A percentile compares a stretch with the other conserved stretches of the same genome.
Evolutionary conservation across 2,888 invertebrate genomes (phyloP).

Genomic region (Erebia palarica): DNA sequence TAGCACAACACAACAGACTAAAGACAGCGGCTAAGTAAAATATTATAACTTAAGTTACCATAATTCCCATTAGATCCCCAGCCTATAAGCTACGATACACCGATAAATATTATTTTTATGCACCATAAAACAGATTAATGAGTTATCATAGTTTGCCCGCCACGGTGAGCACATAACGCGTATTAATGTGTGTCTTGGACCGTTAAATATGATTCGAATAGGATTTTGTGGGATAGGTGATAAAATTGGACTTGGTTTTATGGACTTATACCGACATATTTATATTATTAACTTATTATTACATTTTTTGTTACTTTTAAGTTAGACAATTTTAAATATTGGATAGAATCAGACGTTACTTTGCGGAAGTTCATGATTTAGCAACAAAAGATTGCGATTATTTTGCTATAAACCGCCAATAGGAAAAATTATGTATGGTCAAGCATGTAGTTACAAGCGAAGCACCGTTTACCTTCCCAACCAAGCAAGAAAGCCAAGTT

Average conservation of each 20-base stretch:
- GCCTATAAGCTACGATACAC: constrained; percentile 24
- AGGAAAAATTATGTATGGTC: too few species aligned
- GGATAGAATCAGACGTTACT: too few species aligned
- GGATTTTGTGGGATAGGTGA: constrained; percentile 37
- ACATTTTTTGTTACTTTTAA: too few species aligned
- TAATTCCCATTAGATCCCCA: constrained; percentile 17
- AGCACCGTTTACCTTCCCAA: too few species aligned
- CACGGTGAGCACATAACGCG: constrained; percentile 38
- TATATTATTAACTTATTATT: too few species aligned
- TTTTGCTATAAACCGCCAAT: too few species aligned
- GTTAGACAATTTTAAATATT: too few species aligned
- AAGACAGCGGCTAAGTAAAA: not conserved
- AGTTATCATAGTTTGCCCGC: constrained; percentile 43
- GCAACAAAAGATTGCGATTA: too few species aligned
- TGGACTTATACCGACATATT: constrained; percentile 1
- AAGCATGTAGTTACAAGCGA: too few species aligned
- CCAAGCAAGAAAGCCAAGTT: too few species aligned
- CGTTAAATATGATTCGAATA: constrained; percentile 43
- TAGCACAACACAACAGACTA: not conserved
- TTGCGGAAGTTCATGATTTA: too few species aligned
- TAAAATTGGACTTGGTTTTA: constrained; percentile 33
- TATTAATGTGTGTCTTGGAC: constrained; percentile 41
- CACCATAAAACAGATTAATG: constrained; percentile 46
- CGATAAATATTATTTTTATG: constrained; percentile 45
- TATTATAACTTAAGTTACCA: constrained; percentile 1